A percentile compares a stretch with the other conserved stretches of the same genome.
These are phyloP conservation scores for Ctenochaetus hawaiiensis DNA, from an alignment of 2,797 vertebrate species.

Conservation along the genomic window DNA sequence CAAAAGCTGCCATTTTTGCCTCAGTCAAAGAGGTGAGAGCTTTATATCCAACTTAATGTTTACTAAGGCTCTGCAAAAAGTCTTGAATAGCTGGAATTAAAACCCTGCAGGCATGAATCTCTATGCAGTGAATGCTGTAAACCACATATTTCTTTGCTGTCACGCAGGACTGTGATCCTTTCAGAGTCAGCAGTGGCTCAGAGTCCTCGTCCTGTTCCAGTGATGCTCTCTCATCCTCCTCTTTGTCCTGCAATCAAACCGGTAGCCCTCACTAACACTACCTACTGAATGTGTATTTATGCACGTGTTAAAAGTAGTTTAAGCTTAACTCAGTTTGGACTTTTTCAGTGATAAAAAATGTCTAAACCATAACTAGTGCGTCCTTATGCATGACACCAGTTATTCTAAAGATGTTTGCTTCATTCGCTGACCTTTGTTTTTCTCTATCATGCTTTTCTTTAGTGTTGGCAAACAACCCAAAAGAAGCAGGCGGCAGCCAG, in stretches of 20 bases:
- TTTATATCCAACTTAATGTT: background rate
- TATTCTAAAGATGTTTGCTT: background rate
- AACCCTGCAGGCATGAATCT: background rate
- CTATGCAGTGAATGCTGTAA: background rate
- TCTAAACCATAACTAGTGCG: background rate
- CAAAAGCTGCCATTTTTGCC: slow-evolving; percentile 85
- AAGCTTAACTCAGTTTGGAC: background rate
- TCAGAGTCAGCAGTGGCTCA: slow-evolving; percentile 37
- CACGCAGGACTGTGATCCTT: slow-evolving; percentile 75
- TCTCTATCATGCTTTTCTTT: background rate
- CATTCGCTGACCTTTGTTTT: background rate
- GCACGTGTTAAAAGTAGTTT: background rate
- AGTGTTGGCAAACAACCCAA: slow-evolving; percentile 44
- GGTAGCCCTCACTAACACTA: slow-evolving; percentile 52
- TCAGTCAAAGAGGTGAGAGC: slow-evolving; percentile 88
- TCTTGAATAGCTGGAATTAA: background rate
- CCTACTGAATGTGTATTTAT: background rate
- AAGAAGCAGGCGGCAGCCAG: slow-evolving; percentile 60
- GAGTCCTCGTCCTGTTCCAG: slow-evolving; percentile 43
- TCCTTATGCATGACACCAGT: background rate
- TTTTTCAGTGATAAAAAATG: background rate
- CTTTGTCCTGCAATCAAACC: slow-evolving; percentile 65
- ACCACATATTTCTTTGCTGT: background rate
- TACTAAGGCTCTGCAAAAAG: background rate
- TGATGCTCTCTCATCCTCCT: slow-evolving; percentile 51